Evolutionary conservation across 1,140 invertebrate species (phyloP), one percentile per base, ranked within the genome.

Genomic region (Eufriesea mexicana): DNA sequence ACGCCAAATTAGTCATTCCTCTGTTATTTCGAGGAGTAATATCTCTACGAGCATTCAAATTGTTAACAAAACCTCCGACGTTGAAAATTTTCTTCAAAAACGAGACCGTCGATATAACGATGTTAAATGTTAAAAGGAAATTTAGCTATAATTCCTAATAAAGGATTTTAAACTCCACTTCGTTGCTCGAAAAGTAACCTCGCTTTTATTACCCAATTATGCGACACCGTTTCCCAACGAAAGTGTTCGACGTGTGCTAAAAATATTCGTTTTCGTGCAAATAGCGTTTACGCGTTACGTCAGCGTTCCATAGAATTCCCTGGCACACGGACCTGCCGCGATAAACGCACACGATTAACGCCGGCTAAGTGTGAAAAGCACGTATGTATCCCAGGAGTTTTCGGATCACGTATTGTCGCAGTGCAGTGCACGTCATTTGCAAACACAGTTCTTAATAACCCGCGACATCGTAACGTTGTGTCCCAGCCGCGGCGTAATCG

Each of bases 361-460:
- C 49, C 42, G 57, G 57, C 14, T 62, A 62, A 25, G 35, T 75
- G 55, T 66, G 59, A 42, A 57, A 74, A 49, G 45, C 47, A 54
- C 51, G 25, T 51, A 62, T n/a, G 49, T 35, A 66, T 47, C 18
- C 18, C 47, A 47, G 9, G 25, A 62, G 68, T 51, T 74, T 55
- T 47, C 35, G 55, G n/a, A 81, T 74, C 71, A 74, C 61, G 71
- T 74, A 81, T 66, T 74, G 71, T 81, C 71, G 61, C 71, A 75
- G n/a, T 66, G 71, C 79, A 35, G 72, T 12, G 47, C 28, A 62
- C 28, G 45, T 67, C 72, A 73, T 81, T 66, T 66, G 61, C 79
- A 57, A 81, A 66, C 35, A 66, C 23, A 16, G 12, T 54, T 67
- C 61, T 66, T 75, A 81, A 75, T 75, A 75, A 75, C 51, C 61